Evolutionary conservation across 2,113 vertebrate species (phyloP).

Genomic region (Charina bottae): DNA sequence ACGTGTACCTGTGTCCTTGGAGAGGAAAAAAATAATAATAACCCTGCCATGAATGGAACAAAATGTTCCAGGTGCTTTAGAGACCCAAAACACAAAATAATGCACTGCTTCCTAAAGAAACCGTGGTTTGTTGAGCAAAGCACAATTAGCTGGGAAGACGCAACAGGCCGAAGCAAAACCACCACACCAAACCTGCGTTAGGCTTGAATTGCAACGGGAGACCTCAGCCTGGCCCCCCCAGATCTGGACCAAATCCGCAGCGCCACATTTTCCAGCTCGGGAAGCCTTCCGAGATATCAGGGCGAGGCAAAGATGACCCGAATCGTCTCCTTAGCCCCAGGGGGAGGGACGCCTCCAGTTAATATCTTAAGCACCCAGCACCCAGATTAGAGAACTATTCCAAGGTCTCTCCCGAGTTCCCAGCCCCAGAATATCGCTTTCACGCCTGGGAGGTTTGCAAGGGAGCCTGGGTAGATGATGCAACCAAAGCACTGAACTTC

Average conservation of each 20-base stretch:
- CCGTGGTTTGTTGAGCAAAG: neutral
- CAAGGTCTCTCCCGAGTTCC: neutral
- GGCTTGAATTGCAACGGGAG: neutral
- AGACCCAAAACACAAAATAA: neutral
- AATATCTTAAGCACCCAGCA: neutral
- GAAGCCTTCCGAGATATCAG: neutral
- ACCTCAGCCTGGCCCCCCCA: neutral
- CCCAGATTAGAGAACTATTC: neutral
- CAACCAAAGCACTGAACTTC: neutral
- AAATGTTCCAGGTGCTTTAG: neutral
- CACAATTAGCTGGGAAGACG: neutral
- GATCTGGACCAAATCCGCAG: neutral
- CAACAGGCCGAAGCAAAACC: neutral
- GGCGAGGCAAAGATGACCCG: neutral
- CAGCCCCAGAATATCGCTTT: neutral
- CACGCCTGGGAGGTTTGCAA: neutral
- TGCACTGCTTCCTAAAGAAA: neutral
- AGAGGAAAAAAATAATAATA: neutral
- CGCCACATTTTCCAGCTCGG: neutral
- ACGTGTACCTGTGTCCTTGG: neutral
- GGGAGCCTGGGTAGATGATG: neutral
- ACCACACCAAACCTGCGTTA: too few species aligned
- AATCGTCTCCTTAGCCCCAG: neutral
- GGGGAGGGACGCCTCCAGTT: neutral
- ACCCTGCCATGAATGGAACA: accelerated